phyloP scores from a whole-genome alignment of 2,113 vertebrate species.

The Ciconia stormi region DNA sequence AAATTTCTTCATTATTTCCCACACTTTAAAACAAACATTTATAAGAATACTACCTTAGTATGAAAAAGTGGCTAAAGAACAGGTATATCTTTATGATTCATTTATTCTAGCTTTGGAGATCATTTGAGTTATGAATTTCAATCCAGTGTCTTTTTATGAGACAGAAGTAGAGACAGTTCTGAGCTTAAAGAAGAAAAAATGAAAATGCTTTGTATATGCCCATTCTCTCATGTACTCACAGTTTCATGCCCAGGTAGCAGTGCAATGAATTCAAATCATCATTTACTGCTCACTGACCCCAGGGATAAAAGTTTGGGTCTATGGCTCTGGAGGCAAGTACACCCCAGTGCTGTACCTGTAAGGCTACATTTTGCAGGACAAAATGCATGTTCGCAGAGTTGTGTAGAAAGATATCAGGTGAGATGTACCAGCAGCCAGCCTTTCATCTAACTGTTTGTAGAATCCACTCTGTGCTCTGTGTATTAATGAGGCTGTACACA shows the following conservation, averaged over 20 bases:
- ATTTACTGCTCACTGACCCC: not conserved
- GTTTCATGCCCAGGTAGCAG: not conserved
- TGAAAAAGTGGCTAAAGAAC: not conserved
- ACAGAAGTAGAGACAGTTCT: not conserved
- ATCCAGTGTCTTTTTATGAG: not conserved
- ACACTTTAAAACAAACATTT: not conserved
- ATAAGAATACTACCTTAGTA: not conserved
- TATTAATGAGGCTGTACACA: not conserved
- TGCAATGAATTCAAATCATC: not conserved
- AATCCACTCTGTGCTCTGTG: not conserved
- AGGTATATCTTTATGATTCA: not conserved
- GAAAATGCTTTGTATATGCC: not conserved
- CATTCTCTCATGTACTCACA: not conserved
- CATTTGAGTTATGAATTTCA: conserved; percentile 15
- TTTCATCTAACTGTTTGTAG: not conserved
- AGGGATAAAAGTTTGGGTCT: not conserved
- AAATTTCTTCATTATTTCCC: not conserved
- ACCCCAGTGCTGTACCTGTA: not conserved
- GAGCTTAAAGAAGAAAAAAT: not conserved
- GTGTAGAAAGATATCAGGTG: not conserved
- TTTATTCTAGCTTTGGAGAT: conserved; percentile 3
- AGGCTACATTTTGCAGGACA: not conserved
- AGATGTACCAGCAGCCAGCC: not conserved
- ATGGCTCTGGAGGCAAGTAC: not conserved
- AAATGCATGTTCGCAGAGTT: not conserved